A percentile compares a stretch with the other conserved stretches of the same genome.
Evolutionary conservation across 1,140 invertebrate species (phyloP).

Genomic region (Yoshiicerus persimilis): DNA sequence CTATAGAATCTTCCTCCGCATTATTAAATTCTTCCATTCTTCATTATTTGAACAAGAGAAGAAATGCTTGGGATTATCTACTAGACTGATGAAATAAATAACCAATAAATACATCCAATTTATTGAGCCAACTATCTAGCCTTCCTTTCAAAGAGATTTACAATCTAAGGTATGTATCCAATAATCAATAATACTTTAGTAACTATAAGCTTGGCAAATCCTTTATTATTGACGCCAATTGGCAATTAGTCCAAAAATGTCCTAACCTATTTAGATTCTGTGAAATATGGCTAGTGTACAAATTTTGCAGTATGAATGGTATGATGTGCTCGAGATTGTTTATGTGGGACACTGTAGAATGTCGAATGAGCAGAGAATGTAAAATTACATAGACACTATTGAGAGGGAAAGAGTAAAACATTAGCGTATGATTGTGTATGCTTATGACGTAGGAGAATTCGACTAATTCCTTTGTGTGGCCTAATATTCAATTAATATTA

Average conservation of each 20-base stretch:
- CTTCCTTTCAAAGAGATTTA: neutral
- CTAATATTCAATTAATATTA: constrained; percentile 20
- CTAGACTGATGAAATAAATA: neutral
- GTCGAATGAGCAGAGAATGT: no score
- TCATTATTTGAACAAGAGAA: neutral
- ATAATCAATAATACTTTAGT: no score
- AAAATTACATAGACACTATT: neutral
- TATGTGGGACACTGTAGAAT: no score
- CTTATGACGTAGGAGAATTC: neutral
- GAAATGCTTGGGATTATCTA: neutral
- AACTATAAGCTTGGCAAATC: neutral
- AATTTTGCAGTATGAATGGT: no score
- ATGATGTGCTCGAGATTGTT: no score
- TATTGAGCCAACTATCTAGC: neutral
- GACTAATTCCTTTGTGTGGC: constrained; percentile 6
- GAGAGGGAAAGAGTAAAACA: neutral
- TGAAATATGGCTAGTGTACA: neutral
- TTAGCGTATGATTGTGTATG: neutral
- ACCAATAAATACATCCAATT: neutral
- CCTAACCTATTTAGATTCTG: neutral
- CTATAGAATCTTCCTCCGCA: neutral
- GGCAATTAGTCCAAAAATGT: neutral
- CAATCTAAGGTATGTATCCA: neutral
- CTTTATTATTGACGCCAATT: neutral
- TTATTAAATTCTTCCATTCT: neutral